Evolutionary conservation across 2,797 vertebrate genomes (phyloP), one percentile per base, ranked within the genome.

Genomic region (Dallia pectoralis): DNA sequence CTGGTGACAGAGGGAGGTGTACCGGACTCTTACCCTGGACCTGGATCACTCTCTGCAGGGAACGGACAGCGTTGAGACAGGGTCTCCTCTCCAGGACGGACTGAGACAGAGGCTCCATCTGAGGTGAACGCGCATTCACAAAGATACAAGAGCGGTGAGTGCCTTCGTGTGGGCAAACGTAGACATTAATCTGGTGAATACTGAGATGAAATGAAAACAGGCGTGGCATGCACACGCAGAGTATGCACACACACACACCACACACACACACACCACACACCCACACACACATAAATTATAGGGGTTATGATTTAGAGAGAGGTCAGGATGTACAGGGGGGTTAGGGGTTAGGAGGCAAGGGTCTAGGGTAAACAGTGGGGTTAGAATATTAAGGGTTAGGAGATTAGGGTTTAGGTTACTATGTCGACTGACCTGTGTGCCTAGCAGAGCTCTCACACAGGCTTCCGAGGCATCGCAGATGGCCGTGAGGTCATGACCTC

Each of bases 391-490:
- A 36, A 7, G 7, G 49, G 49, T n/a, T 53, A n/a, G n/a, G 49
- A 18, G 49, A 4, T 53, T 19, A 53, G 51, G 14, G 5, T 19
- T 6, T 64, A 11, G 2, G 25, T 29, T 29, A 36, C 27, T 30
- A 29, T 29, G 25, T 7, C 29, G 15, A 32, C 62, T 48, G 25
- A 97, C 97, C 96, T 97, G 92, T 64, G 94, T 93, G 78, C 96
- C 95, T 81, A 99, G 87, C 80, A 99, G 86, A 67, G 95, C 95
- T 0, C 94, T 92, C 70, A 98, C 93, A 12, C 97, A 99, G 70
- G 96, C 95, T 83, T 97, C 96, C 0, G 95, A 96, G 0, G 97
- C 96, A 0, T 98, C 96, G 2, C 97, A 98, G 86, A 98, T 96
- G 84, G 95, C 94, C 0, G 93, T 95, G 47, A 97, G 92, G 84